Evolutionary conservation across 2,113 vertebrate genomes (phyloP).

Genomic region (Brachirus orientalis): DNA sequence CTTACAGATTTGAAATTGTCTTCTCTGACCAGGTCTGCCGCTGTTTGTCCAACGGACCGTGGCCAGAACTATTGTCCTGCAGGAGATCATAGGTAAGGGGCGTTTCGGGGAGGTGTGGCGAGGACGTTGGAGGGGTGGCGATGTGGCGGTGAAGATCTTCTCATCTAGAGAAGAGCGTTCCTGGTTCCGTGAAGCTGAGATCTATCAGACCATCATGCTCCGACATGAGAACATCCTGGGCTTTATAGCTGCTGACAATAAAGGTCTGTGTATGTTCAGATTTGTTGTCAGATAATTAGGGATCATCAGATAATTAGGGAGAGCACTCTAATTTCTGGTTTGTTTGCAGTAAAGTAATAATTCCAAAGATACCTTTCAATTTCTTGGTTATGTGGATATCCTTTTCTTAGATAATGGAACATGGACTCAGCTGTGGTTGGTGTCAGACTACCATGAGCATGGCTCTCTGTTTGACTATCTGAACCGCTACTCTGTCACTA

Average conservation of each 20-base stretch:
- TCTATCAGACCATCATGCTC: constrained; percentile 97
- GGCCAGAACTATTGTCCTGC: constrained; percentile 93
- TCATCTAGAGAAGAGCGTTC: constrained; percentile 95
- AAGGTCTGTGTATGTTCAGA: constrained; percentile 81
- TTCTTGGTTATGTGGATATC: too few species aligned
- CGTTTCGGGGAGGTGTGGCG: constrained; percentile 97
- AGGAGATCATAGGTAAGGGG: constrained; percentile 96
- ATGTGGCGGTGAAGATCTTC: constrained; percentile 98
- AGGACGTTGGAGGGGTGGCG: constrained; percentile 92
- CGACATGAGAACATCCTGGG: constrained; percentile 96
- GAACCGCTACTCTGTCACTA: constrained; percentile 91
- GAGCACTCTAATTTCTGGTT: not conserved
- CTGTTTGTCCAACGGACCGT: constrained; percentile 95
- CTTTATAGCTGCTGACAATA: constrained; percentile 96
- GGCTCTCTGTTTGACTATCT: constrained; percentile 97
- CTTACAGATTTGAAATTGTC: not conserved
- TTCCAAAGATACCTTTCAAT: not conserved
- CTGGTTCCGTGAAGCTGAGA: constrained; percentile 97
- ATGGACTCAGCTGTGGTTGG: constrained; percentile 96
- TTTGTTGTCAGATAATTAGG: not conserved
- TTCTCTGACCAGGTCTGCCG: constrained; percentile 84
- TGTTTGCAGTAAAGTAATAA: not conserved
- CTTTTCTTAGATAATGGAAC: constrained; percentile 91
- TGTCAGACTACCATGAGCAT: constrained; percentile 95
- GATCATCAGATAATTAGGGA: not conserved